phyloP scores from a whole-genome alignment of 2,888 invertebrate species.

The Sinodicranocentrus sp. region DNA sequence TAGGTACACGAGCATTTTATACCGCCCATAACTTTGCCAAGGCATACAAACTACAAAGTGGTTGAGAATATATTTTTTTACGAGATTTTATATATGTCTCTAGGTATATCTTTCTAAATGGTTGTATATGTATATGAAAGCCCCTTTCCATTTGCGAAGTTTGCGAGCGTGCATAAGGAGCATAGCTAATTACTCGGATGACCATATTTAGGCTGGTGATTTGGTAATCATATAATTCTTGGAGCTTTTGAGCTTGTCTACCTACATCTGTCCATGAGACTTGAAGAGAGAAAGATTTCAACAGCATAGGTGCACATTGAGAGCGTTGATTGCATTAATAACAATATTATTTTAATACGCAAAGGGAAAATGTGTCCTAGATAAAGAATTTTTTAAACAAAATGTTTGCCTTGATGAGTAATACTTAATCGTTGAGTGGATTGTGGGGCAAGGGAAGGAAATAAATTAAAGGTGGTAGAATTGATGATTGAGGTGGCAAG shows the following conservation, averaged over 20 bases:
- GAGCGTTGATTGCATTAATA: constrained; percentile 4
- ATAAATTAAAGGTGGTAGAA: background rate
- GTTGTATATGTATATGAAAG: too few relatives aligned
- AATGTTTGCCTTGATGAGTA: constrained; percentile 45
- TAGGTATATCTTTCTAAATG: too few relatives aligned
- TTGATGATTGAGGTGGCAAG: background rate
- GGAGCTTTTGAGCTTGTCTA: background rate
- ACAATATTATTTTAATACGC: constrained; percentile 4
- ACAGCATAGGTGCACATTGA: background rate
- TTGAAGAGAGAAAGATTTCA: background rate
- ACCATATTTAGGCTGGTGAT: constrained; percentile 68
- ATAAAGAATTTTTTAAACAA: background rate
- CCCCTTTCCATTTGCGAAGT: too few relatives aligned
- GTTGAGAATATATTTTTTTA: too few relatives aligned
- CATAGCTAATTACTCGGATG: constrained; percentile 67
- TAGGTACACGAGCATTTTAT: too few relatives aligned
- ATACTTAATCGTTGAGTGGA: background rate
- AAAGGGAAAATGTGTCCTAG: background rate
- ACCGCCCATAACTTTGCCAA: too few relatives aligned
- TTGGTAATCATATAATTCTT: constrained; percentile 53
- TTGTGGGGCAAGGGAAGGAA: constrained; percentile 8
- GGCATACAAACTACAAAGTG: too few relatives aligned
- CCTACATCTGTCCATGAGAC: too few relatives aligned
- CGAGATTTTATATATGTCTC: too few relatives aligned
- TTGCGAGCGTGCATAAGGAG: constrained; percentile 45